These are phyloP conservation scores for Rhopilema esculentum DNA, from an alignment of 30 jellyfish, hydroid and myxozoan species.

Conservation along the genomic window DNA sequence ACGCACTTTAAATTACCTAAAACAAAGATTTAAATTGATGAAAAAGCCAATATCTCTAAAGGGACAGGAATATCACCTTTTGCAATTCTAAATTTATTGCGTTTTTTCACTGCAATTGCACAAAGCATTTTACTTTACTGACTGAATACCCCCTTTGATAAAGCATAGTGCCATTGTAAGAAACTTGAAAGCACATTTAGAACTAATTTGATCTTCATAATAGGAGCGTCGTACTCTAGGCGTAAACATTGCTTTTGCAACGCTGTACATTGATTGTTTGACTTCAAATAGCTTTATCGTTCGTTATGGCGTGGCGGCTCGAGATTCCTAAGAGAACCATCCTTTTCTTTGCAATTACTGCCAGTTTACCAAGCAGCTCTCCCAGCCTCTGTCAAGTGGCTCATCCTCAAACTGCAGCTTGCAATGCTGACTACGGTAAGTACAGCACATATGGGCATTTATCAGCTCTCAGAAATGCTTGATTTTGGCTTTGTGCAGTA, in stretches of 20 bases:
- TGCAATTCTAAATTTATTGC: neutral
- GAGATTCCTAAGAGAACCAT: neutral
- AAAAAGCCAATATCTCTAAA: neutral
- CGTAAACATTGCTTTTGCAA: too few relatives aligned
- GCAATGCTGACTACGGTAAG: conserved; percentile 17
- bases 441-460: neutral
- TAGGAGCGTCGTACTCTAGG: too few relatives aligned
- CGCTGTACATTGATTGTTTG: too few relatives aligned
- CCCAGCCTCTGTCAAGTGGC: neutral
- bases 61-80: neutral
- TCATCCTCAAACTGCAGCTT: conserved; percentile 7
- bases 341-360: neutral
- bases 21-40: neutral
- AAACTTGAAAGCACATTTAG: neutral
- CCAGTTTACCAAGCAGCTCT: neutral
- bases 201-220: neutral
- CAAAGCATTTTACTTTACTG: neutral
- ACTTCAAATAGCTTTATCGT: too few relatives aligned
- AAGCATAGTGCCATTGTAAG: neutral
- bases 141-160: neutral
- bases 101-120: neutral
- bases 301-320: too few relatives aligned
- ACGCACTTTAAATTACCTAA: neutral
- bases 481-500: too few relatives aligned
- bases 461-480: neutral